Base-by-base conservation (phyloP, 2,113 vertebrate species). In the Hippopotamus amphibius region DNA sequence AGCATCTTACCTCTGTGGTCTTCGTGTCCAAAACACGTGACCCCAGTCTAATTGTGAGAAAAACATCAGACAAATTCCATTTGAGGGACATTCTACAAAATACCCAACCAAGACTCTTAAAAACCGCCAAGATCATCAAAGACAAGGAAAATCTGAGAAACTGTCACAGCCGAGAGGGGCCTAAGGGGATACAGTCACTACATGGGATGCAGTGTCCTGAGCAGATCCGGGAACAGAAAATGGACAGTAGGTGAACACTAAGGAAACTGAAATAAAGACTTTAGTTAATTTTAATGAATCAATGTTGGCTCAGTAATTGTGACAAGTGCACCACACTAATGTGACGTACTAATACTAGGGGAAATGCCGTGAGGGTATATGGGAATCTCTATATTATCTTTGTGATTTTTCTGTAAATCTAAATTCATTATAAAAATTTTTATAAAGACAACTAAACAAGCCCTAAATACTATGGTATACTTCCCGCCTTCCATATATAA, bases 381-480 rank as follows among this genome's bases (percentile, higher is more conserved):
- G 46, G 53, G 57, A 48, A 5, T 88, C 19, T 83, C 15, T 82
- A n/a, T 48, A 22, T 13, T 87, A 19, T 22, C 74, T 61, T 66
- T 71, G 72, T 0, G 84, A 59, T 59, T 93, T 94, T 93, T 66
- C 48, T 88, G 3, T 92, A 94, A 80, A 85, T 79, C 83, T 55
- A 81, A 95, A 86, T 69, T 46, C 33, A 41, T 46, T 80, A 76
- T 74, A 2, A 28, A 85, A 83, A 72, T 43, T 6, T 48, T 82
- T 57, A 69, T 48, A 7, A 33, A 91, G 93, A 16, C 10, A 80
- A 90, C 21, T 88, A 86, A 57, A 90, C 74, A 94, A 55, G 5
- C 26, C n/a, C 48, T 79, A 83, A 92, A 74, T 87, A 74, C 66
- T 83, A 80, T 85, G 59, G 19, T 55, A 57, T 82, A 69, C 33